Base-by-base conservation (phyloP, 2,797 vertebrate species). In the Rhinatrema bivittatum region DNA sequence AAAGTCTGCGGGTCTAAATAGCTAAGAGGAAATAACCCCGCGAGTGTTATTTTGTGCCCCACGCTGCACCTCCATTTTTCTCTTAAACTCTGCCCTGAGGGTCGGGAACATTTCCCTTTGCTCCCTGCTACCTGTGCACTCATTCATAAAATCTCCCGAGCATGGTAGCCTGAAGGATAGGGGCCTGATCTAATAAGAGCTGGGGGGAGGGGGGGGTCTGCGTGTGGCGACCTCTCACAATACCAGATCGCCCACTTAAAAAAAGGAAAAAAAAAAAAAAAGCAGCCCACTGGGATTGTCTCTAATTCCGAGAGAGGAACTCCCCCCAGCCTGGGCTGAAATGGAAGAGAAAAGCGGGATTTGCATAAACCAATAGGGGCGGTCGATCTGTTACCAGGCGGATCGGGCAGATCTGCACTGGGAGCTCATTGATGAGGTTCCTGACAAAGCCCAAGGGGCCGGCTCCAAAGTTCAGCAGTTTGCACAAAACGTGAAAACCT, bases 381-480 rank as follows among this genome's bases (percentile, higher is more conserved):
- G 59, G 76, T 52, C 65, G 73, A 70, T 68, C 78, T 91, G 93
- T 94, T 94, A 89, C 90, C 76, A 90, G 79, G 81, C 78, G 77
- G 80, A 46, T 51, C 53, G n/a, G 89, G 90, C 90, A 94, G 91
- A 93, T 80, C 75, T 84, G 26, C 45, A 57, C 55, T 31, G 44
- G 51, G 69, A 79, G 71, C 76, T 76, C 34, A 60, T 47, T 53
- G 57, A 61, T 29, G 32, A n/a, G n/a, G n/a, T 51, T 57, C n/a
- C 60, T n/a, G 62, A 40, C 55, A 37, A 37, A 47, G 53, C 68
- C 59, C 33, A 40, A 55, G 72, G 70, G 56, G 54, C 36, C 7
- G 45, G 48, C 45, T 46, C 56, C 50, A 56, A 61, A 63, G 57
- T 52, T 48, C 48, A 39, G 27, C 22, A 29, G 35, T 20, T 4